phyloP scores from a whole-genome alignment of 2,888 invertebrate genomes.

The Anticlea derivata region DNA sequence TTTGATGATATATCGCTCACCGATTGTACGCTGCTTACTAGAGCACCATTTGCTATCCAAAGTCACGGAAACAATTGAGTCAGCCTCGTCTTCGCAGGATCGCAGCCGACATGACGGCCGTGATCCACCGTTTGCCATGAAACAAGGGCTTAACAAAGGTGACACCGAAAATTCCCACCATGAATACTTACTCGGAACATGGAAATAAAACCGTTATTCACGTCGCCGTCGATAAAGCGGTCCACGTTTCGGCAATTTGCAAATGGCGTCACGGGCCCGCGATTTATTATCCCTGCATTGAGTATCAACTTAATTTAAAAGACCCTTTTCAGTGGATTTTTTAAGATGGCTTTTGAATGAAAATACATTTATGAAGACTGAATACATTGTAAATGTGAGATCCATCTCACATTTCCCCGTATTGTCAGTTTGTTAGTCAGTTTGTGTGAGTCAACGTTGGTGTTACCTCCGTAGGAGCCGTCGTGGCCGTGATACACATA shows the following conservation, averaged over 20 bases:
- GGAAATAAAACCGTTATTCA: slow-evolving; percentile 33
- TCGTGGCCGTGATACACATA: too few relatives aligned
- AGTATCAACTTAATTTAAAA: slow-evolving; percentile 26
- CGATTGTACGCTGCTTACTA: too few relatives aligned
- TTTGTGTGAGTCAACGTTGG: too few relatives aligned
- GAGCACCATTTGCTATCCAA: too few relatives aligned
- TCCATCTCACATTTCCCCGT: too few relatives aligned
- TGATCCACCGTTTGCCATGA: background rate
- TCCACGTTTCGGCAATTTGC: slow-evolving; percentile 46
- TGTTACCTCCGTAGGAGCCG: too few relatives aligned
- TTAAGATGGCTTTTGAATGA: slow-evolving; percentile 14
- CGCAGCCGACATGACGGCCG: background rate
- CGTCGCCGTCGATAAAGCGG: slow-evolving; percentile 30
- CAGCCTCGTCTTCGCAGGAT: too few relatives aligned
- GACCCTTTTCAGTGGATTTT: slow-evolving; percentile 19
- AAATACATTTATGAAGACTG: slow-evolving; percentile 7
- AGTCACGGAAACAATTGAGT: too few relatives aligned
- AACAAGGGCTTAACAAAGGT: slow-evolving; percentile 5
- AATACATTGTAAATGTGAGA: background rate
- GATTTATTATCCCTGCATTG: slow-evolving; percentile 42
- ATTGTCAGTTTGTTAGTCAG: too few relatives aligned
- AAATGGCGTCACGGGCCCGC: slow-evolving; percentile 41
- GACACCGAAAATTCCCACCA: slow-evolving; percentile 18
- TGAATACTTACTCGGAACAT: slow-evolving; percentile 23
- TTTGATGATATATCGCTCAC: too few relatives aligned